These are phyloP conservation scores for Saxidomus purpurata DNA, from an alignment of 1,140 invertebrate genomes.

Conservation along the genomic window DNA sequence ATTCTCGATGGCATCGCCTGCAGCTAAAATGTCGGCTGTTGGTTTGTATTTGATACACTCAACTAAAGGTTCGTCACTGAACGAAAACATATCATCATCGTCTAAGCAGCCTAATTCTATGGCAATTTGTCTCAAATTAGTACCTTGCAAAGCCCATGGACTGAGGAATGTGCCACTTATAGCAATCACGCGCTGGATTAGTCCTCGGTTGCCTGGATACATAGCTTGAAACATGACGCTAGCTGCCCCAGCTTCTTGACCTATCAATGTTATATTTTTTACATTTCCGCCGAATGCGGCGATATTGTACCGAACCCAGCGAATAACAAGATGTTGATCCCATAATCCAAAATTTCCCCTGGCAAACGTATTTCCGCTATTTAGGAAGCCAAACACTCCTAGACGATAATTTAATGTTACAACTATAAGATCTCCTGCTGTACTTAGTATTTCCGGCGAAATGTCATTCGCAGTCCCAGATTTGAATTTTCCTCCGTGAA, in stretches of 20 bases:
- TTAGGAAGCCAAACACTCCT: slow-evolving; percentile 55
- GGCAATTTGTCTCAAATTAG: slow-evolving; percentile 37
- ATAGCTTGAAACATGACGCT: slow-evolving; percentile 53
- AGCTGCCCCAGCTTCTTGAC: slow-evolving; percentile 47
- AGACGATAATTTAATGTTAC: slow-evolving; percentile 63
- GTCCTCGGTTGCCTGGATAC: slow-evolving; percentile 56
- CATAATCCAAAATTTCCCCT: slow-evolving; percentile 60
- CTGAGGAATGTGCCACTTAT: slow-evolving; percentile 41
- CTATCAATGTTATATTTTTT: slow-evolving; percentile 56
- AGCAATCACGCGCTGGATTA: slow-evolving; percentile 54
- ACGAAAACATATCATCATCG: neutral
- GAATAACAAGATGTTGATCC: slow-evolving; percentile 61
- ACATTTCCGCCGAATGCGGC: slow-evolving; percentile 54
- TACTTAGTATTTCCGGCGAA: slow-evolving; percentile 35
- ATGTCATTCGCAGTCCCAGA: neutral
- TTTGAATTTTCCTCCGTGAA: slow-evolving; percentile 59
- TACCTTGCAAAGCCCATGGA: slow-evolving; percentile 48
- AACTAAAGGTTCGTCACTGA: slow-evolving; percentile 47
- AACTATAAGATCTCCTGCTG: slow-evolving; percentile 36
- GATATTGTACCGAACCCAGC: slow-evolving; percentile 61
- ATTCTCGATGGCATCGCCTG: neutral
- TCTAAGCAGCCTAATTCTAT: slow-evolving; percentile 28
- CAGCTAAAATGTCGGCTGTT: slow-evolving; percentile 20
- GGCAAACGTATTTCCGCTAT: slow-evolving; percentile 3
- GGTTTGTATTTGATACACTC: slow-evolving; percentile 32